Evolutionary conservation across 2,797 vertebrate species (phyloP).

Genomic region (Sus cebifrons): DNA sequence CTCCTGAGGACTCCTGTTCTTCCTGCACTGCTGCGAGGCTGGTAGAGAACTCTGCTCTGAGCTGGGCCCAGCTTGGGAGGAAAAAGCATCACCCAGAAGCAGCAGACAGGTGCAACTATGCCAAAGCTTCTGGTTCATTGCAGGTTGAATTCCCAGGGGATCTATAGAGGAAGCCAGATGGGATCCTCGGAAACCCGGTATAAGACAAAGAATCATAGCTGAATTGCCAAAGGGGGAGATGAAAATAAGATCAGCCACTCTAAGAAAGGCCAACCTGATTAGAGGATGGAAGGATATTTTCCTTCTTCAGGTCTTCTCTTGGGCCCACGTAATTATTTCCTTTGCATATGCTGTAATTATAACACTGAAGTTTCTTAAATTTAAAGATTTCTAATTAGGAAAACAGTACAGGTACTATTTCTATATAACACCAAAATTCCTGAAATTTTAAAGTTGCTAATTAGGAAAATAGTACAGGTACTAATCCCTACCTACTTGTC

Average conservation of each 20-base stretch:
- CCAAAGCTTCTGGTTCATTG: not conserved
- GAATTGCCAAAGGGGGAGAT: not conserved
- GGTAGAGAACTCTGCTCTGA: not conserved
- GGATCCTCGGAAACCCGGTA: not conserved
- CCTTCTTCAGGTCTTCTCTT: not conserved
- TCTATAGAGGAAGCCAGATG: not conserved
- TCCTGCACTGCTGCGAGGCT: rapidly evolving
- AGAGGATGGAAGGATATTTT: not conserved
- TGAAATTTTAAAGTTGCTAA: not conserved
- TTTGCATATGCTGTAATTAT: not conserved
- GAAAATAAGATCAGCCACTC: not conserved
- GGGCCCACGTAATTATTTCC: not conserved
- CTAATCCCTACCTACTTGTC: not conserved
- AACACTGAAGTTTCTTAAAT: not conserved
- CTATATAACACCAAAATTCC: not conserved
- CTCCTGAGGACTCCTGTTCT: not conserved
- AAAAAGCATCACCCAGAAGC: not conserved
- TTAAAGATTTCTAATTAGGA: not conserved
- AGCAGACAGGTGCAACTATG: not conserved
- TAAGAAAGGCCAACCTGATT: not conserved
- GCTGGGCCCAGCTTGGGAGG: too few relatives aligned
- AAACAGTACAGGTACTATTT: not conserved
- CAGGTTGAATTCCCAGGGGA: not conserved
- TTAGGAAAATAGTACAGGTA: not conserved
- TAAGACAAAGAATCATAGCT: not conserved